A percentile compares a stretch with the other conserved stretches of the same genome.
Evolutionary conservation across 2,797 vertebrate genomes (phyloP).

Genomic region (Melanotaenia nigrans): DNA sequence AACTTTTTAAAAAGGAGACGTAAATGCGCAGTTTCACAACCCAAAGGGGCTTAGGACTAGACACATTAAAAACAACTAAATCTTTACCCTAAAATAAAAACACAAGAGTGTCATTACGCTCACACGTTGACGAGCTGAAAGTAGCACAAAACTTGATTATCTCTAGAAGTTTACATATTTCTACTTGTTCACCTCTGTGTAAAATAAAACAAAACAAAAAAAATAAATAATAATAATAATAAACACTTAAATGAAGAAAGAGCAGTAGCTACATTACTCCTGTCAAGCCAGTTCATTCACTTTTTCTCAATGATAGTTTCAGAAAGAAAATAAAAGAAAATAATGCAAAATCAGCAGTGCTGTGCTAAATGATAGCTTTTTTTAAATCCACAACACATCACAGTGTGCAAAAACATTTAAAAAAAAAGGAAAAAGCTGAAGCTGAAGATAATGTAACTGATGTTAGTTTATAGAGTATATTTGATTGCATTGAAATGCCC

Average conservation of each 20-base stretch:
- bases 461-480: conserved; percentile 58
- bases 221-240: not conserved
- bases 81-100: conserved; percentile 28
- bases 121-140: conserved; percentile 25
- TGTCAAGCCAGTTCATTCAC: conserved; percentile 21
- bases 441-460: conserved; percentile 61
- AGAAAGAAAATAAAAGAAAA: conserved; percentile 25
- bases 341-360: conserved; percentile 32
- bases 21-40: conserved; percentile 59
- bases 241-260: conserved; percentile 21
- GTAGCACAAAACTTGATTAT: conserved; percentile 34
- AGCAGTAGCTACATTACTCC: conserved; percentile 14
- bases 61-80: conserved; percentile 27
- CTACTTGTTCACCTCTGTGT: conserved; percentile 31
- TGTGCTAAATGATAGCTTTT: conserved; percentile 38
- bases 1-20: conserved; percentile 40
- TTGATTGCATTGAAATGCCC: conserved; percentile 66
- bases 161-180: conserved; percentile 44
- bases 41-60: conserved; percentile 52
- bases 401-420: conserved; percentile 24
- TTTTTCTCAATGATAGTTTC: conserved; percentile 33
- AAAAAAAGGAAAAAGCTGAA: not conserved
- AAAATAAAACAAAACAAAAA: not conserved
- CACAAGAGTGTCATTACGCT: conserved; percentile 23
- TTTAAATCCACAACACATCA: conserved; percentile 44